Percentiles rank a stretch among this genome's conserved stretches.
phyloP scores from a whole-genome alignment of 2,113 vertebrate species.

The Kobus ellipsiprymnus region DNA sequence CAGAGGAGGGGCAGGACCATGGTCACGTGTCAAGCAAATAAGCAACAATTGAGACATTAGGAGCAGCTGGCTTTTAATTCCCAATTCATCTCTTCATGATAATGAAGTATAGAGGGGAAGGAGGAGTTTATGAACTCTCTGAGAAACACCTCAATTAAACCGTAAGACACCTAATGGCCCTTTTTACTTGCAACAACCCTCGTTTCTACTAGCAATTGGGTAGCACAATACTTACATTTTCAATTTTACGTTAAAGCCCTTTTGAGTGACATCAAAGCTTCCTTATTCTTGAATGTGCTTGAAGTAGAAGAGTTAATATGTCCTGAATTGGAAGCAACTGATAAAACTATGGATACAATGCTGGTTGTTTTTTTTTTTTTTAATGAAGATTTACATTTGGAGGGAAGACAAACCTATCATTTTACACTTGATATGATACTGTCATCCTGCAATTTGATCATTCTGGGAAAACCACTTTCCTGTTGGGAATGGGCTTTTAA shows the following conservation, averaged over 20 bases:
- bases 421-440: background rate
- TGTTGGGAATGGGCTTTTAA: background rate
- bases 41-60: background rate
- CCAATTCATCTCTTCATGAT: accelerated
- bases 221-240: background rate
- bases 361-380: accelerated
- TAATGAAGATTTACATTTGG: background rate
- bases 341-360: background rate
- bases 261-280: background rate
- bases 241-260: background rate
- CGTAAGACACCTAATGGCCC: accelerated
- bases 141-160: background rate
- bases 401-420: background rate
- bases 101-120: background rate
- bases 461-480: background rate
- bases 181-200: background rate
- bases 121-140: background rate
- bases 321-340: background rate
- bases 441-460: background rate
- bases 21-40: no score
- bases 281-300: background rate
- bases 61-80: background rate
- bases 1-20: background rate
- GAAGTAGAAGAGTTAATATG: background rate
- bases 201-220: accelerated